Evolutionary conservation across 2,797 vertebrate genomes (phyloP).

Genomic region (Phaenicophaeus curvirostris): DNA sequence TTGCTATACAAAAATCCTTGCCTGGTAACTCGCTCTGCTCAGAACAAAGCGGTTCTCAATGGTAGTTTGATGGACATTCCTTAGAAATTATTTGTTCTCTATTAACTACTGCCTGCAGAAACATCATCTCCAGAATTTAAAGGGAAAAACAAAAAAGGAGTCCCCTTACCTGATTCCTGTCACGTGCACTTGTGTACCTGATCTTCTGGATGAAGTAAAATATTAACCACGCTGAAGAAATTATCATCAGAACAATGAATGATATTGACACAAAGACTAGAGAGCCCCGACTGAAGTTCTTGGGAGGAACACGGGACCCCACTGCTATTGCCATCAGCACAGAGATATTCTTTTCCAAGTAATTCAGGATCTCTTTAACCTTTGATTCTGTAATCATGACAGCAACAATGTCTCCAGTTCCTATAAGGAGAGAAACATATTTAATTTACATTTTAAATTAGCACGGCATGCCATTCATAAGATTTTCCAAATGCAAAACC

Average conservation of each 20-base stretch:
- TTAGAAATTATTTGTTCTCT: not conserved
- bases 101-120: not conserved
- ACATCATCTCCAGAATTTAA: not conserved
- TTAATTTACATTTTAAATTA: slow-evolving; percentile 28
- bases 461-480: not conserved
- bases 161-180: slow-evolving; percentile 91
- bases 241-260: slow-evolving; percentile 97
- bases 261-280: slow-evolving; percentile 97
- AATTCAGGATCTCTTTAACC: slow-evolving; percentile 91
- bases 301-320: slow-evolving; percentile 84
- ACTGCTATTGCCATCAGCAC: slow-evolving; percentile 90
- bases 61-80: not conserved
- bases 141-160: not conserved
- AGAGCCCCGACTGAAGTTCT: slow-evolving; percentile 91
- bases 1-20: not conserved
- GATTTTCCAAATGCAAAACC: not conserved
- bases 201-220: slow-evolving; percentile 99
- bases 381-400: slow-evolving; percentile 96
- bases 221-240: slow-evolving; percentile 96
- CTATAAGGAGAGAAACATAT: slow-evolving; percentile 70
- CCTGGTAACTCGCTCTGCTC: not conserved
- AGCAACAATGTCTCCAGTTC: slow-evolving; percentile 93
- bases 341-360: slow-evolving; percentile 92
- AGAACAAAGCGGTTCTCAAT: not conserved
- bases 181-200: slow-evolving; percentile 89